These are phyloP conservation scores for Drosophila ogumai DNA, from an alignment of 1,140 invertebrate species.

Conservation along the genomic window DNA sequence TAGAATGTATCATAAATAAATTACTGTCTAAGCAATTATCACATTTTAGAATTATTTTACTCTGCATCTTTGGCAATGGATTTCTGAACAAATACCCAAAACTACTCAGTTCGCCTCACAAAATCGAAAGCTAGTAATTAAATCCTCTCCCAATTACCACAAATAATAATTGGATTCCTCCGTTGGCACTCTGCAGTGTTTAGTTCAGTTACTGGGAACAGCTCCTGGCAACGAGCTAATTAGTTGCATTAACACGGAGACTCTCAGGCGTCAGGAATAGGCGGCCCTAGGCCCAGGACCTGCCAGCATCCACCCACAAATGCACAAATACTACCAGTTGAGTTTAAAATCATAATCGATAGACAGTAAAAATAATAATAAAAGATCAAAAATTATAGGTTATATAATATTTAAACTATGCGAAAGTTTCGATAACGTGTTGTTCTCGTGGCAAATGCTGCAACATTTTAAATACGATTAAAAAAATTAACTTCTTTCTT, in stretches of 20 bases:
- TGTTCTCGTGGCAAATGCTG: no score
- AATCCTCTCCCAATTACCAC: background rate
- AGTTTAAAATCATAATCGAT: background rate
- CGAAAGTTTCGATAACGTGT: no score
- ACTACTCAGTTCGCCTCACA: background rate
- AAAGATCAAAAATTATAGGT: background rate
- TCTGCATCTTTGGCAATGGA: background rate
- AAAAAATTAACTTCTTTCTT: no score
- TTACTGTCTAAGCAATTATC: background rate
- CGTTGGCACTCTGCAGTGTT: background rate
- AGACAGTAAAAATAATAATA: background rate
- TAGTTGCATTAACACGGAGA: conserved; percentile 37
- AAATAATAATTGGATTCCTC: background rate
- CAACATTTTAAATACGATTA: no score
- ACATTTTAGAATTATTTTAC: background rate
- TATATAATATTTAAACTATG: no score
- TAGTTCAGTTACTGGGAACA: conserved; percentile 9
- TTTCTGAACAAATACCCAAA: background rate
- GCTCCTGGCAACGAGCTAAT: conserved; percentile 15
- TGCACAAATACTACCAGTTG: background rate
- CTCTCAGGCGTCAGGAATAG: background rate
- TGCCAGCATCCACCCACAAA: background rate
- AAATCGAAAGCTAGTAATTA: conserved; percentile 8
- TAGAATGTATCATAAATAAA: background rate
- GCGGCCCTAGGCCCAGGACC: background rate